phyloP scores from a whole-genome alignment of 1,140 invertebrate genomes.

The Trachymyrmex septentrionalis region DNA sequence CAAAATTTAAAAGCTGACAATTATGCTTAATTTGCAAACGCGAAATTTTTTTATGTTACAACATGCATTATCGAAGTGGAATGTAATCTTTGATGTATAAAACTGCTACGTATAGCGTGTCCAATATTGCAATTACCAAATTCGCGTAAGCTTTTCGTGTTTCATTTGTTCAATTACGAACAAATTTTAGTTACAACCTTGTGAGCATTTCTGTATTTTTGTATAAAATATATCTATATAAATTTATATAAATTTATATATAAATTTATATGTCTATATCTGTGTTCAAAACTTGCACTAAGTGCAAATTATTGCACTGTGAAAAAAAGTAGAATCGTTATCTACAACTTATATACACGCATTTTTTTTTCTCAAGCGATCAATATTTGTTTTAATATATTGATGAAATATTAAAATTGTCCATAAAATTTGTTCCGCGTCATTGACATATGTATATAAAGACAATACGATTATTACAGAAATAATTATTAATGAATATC shows the following conservation, averaged over 20 bases:
- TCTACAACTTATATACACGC: conserved; percentile 35
- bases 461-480: conserved; percentile 28
- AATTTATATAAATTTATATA: conserved; percentile 26
- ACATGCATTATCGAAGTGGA: conserved; percentile 27
- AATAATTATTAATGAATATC: neutral
- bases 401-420: neutral
- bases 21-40: neutral
- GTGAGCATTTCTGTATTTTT: neutral
- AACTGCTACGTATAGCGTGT: neutral
- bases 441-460: neutral
- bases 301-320: neutral
- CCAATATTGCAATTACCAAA: neutral
- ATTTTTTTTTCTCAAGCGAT: conserved; percentile 13
- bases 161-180: neutral
- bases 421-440: neutral
- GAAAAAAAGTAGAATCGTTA: conserved; percentile 10
- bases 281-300: neutral
- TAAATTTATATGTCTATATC: conserved; percentile 16
- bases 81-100: conserved; percentile 42
- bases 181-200: neutral
- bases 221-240: conserved; percentile 30
- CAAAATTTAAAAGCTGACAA: neutral
- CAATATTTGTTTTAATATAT: conserved; percentile 24
- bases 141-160: neutral
- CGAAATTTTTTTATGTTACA: neutral